Evolutionary conservation across 2,888 invertebrate genomes (phyloP), one percentile per base, ranked within the genome.

Genomic region (Hermaeophaga mercurialis): DNA sequence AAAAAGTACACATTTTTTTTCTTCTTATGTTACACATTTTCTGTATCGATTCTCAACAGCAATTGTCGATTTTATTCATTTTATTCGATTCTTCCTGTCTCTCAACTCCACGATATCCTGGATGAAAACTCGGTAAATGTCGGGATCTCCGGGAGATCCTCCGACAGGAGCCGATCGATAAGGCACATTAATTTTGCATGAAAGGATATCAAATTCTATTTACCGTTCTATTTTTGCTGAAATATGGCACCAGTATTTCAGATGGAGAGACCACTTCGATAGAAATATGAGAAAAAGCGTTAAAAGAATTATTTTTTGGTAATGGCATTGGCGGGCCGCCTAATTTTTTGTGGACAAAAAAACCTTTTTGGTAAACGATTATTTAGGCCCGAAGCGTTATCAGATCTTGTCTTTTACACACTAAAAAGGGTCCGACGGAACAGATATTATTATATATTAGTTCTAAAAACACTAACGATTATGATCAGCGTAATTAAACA

Each of bases 121-220:
- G 66, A 54, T 61, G 54, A 59, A 58, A n/a, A 15, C 17, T 70
- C 69, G 64, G 65, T 45, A 61, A 54, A 56, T 57, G 65, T 71
- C 73, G 74, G 66, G 44, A 61, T 63, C 66, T 67, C 70, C 71
- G 70, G 70, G 68, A 44, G 70, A 70, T 68, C 66, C 55, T 71
- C 72, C 73, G 73, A 72, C 58, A 65, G 71, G 71, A 73, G 64
- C 73, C 71, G 74, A 72, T 75, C 74, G 72, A 73, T 73, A 73
- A 61, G 71, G 67, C 69, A 60, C 56, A 57, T 58, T 61, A 57
- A 62, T 55, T 57, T 52, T 61, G 55, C 58, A 54, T 38, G 58
- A 45, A 24, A 36, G 54, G 54, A 58, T 58, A 58, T 58, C 58
- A 58, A 58, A 48, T 58, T 58, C 58, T 54, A 54, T 58, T 58